These are phyloP conservation scores for Ips nitidus DNA, from an alignment of 1,140 invertebrate species.

Conservation along the genomic window DNA sequence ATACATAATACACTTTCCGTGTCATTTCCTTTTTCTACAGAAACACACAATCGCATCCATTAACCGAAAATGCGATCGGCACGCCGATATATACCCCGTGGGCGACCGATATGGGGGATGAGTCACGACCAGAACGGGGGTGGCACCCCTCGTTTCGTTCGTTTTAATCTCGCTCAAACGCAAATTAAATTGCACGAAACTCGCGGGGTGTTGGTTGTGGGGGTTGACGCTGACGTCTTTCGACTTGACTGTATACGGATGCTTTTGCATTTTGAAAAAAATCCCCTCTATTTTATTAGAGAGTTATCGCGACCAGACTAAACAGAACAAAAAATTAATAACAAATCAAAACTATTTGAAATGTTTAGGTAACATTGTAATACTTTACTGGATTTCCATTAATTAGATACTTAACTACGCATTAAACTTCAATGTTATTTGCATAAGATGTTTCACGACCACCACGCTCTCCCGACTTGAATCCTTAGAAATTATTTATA, in stretches of 20 bases:
- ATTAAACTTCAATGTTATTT: no score
- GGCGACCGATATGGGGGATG: slow-evolving; percentile 23
- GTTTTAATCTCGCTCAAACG: slow-evolving; percentile 35
- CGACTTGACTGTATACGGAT: neutral
- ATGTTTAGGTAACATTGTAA: no score
- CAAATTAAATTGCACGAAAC: slow-evolving; percentile 31
- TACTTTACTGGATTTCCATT: no score
- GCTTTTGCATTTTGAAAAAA: slow-evolving; percentile 1
- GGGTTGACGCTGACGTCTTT: neutral
- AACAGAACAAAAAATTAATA: no score
- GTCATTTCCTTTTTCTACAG: slow-evolving; percentile 22
- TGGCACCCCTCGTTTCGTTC: slow-evolving; percentile 26
- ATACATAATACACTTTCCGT: neutral
- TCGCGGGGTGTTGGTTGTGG: slow-evolving; percentile 22
- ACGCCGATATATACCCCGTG: slow-evolving; percentile 7
- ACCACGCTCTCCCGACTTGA: no score
- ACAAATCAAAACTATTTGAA: no score
- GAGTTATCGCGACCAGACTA: no score
- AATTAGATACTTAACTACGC: no score
- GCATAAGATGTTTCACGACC: no score
- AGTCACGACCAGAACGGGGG: slow-evolving; percentile 27
- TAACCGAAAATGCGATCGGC: slow-evolving; percentile 28
- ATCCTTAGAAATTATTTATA: no score
- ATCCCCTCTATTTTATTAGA: no score
- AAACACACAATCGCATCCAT: slow-evolving; percentile 27